Evolutionary conservation across 2,888 invertebrate genomes (phyloP).

Genomic region (Ditula angustiorana): DNA sequence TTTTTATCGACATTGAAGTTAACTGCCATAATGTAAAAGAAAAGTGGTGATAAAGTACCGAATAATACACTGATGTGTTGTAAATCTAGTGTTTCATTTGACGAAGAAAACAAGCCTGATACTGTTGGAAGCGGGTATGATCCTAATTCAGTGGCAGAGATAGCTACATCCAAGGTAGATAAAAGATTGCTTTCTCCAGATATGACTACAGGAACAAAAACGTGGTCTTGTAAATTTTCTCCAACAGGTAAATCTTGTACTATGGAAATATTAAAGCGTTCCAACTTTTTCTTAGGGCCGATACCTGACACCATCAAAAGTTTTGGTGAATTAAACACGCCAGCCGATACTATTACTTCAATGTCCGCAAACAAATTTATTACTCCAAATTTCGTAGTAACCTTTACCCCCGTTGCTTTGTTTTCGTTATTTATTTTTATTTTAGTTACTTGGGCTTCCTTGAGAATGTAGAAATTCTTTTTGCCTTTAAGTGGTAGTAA

Average conservation of each 20-base stretch:
- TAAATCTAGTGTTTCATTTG: slow-evolving; percentile 51
- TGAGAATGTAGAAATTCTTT: slow-evolving; percentile 19
- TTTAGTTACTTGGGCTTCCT: slow-evolving; percentile 21
- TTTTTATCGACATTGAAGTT: slow-evolving; percentile 13
- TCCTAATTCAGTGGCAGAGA: slow-evolving; percentile 10
- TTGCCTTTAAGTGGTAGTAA: slow-evolving; percentile 7
- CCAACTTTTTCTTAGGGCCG: slow-evolving; percentile 25
- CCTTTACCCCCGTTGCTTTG: slow-evolving; percentile 21
- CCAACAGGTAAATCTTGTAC: slow-evolving; percentile 38
- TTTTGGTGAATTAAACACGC: slow-evolving; percentile 30
- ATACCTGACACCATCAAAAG: slow-evolving; percentile 36
- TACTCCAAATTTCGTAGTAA: background rate
- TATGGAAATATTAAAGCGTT: slow-evolving; percentile 8
- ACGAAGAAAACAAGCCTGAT: slow-evolving; percentile 8
- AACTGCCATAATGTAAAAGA: background rate
- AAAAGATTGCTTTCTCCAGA: slow-evolving; percentile 8
- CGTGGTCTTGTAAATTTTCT: slow-evolving; percentile 32
- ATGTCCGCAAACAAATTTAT: slow-evolving; percentile 19
- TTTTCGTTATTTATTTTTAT: slow-evolving; percentile 8
- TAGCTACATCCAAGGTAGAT: background rate
- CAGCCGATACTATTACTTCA: slow-evolving; percentile 33
- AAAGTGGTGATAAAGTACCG: slow-evolving; percentile 18
- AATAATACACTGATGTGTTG: slow-evolving; percentile 11
- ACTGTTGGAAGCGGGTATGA: slow-evolving; percentile 6
- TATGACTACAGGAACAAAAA: slow-evolving; percentile 17